phyloP scores from a whole-genome alignment of 2,113 vertebrate genomes.

The Forbesichthys papilliferus region DNA sequence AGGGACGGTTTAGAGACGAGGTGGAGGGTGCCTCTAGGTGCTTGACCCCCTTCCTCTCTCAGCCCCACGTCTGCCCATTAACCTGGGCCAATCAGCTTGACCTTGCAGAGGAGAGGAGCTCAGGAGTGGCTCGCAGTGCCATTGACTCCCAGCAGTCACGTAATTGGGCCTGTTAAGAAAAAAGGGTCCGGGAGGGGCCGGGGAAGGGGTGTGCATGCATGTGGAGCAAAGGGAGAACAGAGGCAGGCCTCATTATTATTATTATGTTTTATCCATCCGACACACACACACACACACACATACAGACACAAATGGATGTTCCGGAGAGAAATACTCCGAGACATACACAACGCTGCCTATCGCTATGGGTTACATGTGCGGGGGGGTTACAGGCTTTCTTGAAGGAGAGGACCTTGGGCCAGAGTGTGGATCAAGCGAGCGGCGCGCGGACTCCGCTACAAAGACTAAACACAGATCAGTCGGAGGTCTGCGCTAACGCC shows the following conservation, averaged over 20 bases:
- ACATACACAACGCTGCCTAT: background rate
- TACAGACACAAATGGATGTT: background rate
- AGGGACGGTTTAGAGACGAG: constrained; percentile 73
- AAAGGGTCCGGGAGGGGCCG: background rate
- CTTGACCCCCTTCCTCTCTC: constrained; percentile 67
- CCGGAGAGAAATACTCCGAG: background rate
- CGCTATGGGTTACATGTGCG: background rate
- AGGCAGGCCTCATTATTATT: background rate
- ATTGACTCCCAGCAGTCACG: constrained; percentile 72
- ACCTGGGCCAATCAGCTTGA: constrained; percentile 79
- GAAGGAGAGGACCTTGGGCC: background rate
- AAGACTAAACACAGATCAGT: background rate
- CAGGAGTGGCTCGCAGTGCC: constrained; percentile 59
- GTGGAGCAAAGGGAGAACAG: background rate
- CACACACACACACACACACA: background rate
- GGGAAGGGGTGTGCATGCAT: background rate
- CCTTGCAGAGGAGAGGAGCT: constrained; percentile 73
- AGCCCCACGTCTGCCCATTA: constrained; percentile 76
- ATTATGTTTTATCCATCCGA: background rate
- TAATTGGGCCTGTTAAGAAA: constrained; percentile 75
- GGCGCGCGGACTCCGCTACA: background rate
- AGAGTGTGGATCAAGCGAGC: background rate
- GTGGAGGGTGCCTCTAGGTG: constrained; percentile 71
- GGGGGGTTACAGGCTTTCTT: background rate
- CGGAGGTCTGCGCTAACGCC: background rate